phyloP scores from a whole-genome alignment of 2,113 vertebrate species.

The Halichoerus grypus region DNA sequence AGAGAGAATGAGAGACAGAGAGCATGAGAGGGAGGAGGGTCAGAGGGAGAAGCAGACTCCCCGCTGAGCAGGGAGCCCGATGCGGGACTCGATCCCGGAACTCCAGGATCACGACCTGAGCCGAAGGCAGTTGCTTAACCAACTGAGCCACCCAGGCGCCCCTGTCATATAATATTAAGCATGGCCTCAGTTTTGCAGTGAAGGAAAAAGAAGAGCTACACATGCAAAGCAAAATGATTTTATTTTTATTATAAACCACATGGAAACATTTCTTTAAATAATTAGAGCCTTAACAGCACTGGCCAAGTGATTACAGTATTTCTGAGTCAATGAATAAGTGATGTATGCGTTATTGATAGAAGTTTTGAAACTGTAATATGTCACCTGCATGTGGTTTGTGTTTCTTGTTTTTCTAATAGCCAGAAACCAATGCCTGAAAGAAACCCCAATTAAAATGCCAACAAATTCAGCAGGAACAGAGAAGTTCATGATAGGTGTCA shows the following conservation, averaged over 20 bases:
- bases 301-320: not conserved
- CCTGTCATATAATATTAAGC: not conserved
- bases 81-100: too few relatives aligned
- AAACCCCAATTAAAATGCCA: conserved; percentile 83
- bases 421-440: conserved; percentile 82
- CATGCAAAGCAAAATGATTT: conserved; percentile 2
- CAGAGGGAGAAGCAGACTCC: too few relatives aligned
- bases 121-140: too few relatives aligned
- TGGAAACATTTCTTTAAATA: conserved; percentile 54
- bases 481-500: conserved; percentile 85
- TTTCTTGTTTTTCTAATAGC: conserved; percentile 83
- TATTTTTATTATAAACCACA: conserved; percentile 41
- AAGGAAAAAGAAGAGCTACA: conserved; percentile 27
- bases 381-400: conserved; percentile 45
- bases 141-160: too few relatives aligned
- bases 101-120: too few relatives aligned
- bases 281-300: not conserved
- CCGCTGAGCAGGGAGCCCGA: too few relatives aligned
- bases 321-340: conserved; percentile 34
- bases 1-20: too few relatives aligned
- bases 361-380: not conserved
- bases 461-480: conserved; percentile 75
- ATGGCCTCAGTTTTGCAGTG: conserved; percentile 3
- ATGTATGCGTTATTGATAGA: conserved; percentile 31
- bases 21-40: too few relatives aligned